These are phyloP conservation scores for Epinephelus cyanopodus DNA, from an alignment of 2,113 vertebrate species.

Conservation along the genomic window DNA sequence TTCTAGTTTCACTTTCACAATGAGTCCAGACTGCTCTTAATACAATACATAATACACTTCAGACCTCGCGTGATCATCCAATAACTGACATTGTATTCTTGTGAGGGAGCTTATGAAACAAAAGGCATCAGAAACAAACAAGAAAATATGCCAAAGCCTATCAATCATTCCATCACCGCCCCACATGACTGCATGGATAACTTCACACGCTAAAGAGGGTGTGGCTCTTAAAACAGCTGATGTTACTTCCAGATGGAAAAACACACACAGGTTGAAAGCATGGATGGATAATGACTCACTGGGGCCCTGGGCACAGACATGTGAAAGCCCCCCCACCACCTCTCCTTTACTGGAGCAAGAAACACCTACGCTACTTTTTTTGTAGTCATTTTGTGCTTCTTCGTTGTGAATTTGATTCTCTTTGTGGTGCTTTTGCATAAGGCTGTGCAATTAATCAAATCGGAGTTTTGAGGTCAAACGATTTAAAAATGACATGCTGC, in stretches of 20 bases:
- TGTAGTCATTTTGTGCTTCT: too few species aligned
- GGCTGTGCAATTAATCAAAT: too few species aligned
- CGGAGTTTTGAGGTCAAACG: too few species aligned
- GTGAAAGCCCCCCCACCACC: neutral
- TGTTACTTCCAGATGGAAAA: neutral
- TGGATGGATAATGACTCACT: neutral
- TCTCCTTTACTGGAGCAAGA: neutral
- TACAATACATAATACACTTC: fast-evolving
- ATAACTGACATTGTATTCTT: too few species aligned
- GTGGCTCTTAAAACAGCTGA: neutral
- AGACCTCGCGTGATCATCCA: too few species aligned
- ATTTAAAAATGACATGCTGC: too few species aligned
- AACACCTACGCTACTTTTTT: neutral
- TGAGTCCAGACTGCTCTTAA: neutral
- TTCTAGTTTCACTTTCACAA: neutral
- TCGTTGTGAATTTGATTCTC: too few species aligned
- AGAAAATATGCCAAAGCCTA: neutral
- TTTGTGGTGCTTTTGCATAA: too few species aligned
- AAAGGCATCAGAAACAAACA: neutral
- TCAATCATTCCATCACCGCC: neutral
- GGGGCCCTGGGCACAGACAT: too few species aligned
- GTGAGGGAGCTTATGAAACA: neutral
- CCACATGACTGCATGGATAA: neutral
- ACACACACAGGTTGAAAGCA: neutral
- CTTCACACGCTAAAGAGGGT: neutral